Evolutionary conservation across 2,797 vertebrate genomes (phyloP).

Genomic region (Phrynocephalus guinanensis): DNA sequence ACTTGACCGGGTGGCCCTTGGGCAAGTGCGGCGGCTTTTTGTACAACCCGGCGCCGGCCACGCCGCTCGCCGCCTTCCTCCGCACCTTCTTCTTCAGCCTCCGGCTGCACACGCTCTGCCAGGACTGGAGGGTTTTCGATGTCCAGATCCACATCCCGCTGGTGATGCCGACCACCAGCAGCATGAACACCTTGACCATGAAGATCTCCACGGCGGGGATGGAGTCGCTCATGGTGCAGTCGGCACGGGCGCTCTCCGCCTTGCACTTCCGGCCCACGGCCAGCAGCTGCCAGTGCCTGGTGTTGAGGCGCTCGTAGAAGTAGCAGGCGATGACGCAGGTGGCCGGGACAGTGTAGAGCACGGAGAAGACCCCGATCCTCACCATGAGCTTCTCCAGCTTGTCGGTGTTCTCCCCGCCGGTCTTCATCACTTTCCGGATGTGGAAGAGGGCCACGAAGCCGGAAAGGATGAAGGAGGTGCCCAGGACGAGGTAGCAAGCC

Average conservation of each 20-base stretch:
- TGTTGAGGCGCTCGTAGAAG: conserved; percentile 95
- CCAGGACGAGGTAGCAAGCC: conserved; percentile 93
- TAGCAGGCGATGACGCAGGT: conserved; percentile 98
- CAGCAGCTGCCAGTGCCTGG: conserved; percentile 92
- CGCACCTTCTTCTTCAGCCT: conserved; percentile 89
- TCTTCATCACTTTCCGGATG: conserved; percentile 96
- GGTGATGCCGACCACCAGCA: conserved; percentile 96
- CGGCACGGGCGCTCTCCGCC: conserved; percentile 80
- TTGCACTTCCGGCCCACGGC: conserved; percentile 86
- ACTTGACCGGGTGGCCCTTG: conserved; percentile 89
- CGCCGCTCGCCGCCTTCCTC: conserved; percentile 91
- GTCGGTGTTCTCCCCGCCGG: conserved; percentile 96
- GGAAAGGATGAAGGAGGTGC: conserved; percentile 95
- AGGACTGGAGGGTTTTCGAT: conserved; percentile 96
- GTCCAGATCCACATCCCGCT: conserved; percentile 99
- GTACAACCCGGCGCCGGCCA: conserved; percentile 88
- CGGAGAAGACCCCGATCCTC: conserved; percentile 94
- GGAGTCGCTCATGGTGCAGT: conserved; percentile 91
- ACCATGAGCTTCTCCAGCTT: conserved; percentile 98
- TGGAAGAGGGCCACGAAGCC: conserved; percentile 98
- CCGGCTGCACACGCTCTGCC: conserved; percentile 94
- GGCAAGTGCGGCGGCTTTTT: conserved; percentile 91
- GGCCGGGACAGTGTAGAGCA: conserved; percentile 95
- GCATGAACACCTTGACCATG: conserved; percentile 98
- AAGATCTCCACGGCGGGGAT: conserved; percentile 96